Percentiles rank a stretch among this genome's conserved stretches.
These are phyloP conservation scores for Seira musarum DNA, from an alignment of 2,888 invertebrate species.

Conservation along the genomic window DNA sequence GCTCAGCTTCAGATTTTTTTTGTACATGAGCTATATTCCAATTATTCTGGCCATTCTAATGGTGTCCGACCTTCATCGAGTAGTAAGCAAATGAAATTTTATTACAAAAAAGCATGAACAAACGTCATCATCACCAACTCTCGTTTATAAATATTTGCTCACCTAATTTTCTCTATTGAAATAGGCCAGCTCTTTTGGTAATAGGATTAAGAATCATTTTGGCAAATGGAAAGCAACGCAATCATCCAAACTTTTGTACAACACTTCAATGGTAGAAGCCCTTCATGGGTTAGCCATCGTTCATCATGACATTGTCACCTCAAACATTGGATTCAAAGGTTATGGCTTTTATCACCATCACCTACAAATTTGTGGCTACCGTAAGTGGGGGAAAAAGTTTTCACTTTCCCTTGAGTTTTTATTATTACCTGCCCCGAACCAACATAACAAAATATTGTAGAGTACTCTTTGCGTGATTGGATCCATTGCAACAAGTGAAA, in stretches of 20 bases:
- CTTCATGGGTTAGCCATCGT: conserved; percentile 34
- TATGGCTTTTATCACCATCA: conserved; percentile 33
- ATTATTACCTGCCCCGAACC: too few species aligned
- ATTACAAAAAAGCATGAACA: too few species aligned
- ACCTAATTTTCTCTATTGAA: background rate
- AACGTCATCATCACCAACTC: too few species aligned
- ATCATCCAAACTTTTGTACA: background rate
- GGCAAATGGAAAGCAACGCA: background rate
- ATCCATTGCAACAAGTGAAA: too few species aligned
- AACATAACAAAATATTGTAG: too few species aligned
- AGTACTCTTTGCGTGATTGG: too few species aligned
- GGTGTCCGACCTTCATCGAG: conserved; percentile 41
- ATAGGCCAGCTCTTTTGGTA: conserved; percentile 23
- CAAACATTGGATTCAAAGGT: conserved; percentile 45
- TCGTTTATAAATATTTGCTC: conserved; percentile 11
- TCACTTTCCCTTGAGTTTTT: too few species aligned
- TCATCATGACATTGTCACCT: conserved; percentile 37
- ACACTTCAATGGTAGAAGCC: conserved; percentile 8
- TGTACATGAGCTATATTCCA: conserved; percentile 31
- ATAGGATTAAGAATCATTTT: conserved; percentile 30
- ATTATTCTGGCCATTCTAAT: conserved; percentile 15
- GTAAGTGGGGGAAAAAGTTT: too few species aligned
- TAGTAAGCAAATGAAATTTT: conserved; percentile 21
- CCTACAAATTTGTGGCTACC: conserved; percentile 28
- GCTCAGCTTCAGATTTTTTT: conserved; percentile 11